Conservation (phyloP, 2,797 vertebrate species). For the Fundulus diaphanus region DNA sequence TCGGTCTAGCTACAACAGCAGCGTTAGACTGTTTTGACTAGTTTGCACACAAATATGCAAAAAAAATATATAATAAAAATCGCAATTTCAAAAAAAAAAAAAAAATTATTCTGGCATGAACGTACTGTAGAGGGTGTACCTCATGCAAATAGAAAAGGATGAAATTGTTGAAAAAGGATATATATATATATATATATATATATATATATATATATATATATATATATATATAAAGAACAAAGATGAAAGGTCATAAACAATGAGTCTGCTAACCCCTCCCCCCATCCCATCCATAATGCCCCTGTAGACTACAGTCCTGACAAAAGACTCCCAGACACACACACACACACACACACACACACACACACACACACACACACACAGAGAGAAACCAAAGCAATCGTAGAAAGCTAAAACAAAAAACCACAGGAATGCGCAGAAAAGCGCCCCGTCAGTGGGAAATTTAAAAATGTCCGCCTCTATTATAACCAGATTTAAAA, state of each 20-base stretch:
- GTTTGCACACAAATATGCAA: slow-evolving; percentile 25
- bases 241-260: slow-evolving; percentile 60
- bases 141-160: background rate
- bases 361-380: too few relatives aligned
- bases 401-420: slow-evolving; percentile 30
- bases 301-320: slow-evolving; percentile 54
- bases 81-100: too few relatives aligned
- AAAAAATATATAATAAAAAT: too few relatives aligned
- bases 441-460: slow-evolving; percentile 13
- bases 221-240: too few relatives aligned
- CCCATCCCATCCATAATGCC: slow-evolving; percentile 53
- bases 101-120: slow-evolving; percentile 12
- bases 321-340: slow-evolving; percentile 57
- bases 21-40: slow-evolving; percentile 41
- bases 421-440: slow-evolving; percentile 51
- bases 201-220: too few relatives aligned
- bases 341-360: slow-evolving; percentile 11
- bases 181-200: too few relatives aligned
- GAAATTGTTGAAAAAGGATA: too few relatives aligned
- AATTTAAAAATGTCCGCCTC: slow-evolving; percentile 31
- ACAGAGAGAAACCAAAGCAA: slow-evolving; percentile 42
- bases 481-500: slow-evolving; percentile 3
- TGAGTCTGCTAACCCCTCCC: slow-evolving; percentile 67
- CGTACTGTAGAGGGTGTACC: slow-evolving; percentile 1
- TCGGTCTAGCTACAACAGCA: background rate